Base-by-base conservation (phyloP, 2,797 vertebrate species). In the Acanthurus lineatus region DNA sequence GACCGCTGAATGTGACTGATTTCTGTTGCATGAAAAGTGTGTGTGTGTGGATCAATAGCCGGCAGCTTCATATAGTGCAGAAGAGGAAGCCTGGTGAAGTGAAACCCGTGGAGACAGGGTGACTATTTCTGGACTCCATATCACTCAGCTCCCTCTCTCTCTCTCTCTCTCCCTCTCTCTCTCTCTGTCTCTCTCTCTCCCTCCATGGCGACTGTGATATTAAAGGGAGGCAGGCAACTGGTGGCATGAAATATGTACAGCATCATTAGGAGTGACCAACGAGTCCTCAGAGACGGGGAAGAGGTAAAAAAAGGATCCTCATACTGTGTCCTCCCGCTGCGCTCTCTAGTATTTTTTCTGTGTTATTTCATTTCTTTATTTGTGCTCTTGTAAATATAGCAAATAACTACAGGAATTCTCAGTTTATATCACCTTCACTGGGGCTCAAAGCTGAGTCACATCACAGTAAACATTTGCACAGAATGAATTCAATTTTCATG, bases 211-310 rank as follows among this genome's bases (percentile, higher is more conserved):
- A 80, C 82, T 73, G 78, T 69, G 74, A 71, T 80, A 89, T 88
- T 86, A 86, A 88, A 89, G 81, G 69, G 73, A 81, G 78, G 64
- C 51, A 66, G 70, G 81, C 77, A 77, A 86, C 76, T 48, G 54
- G 81, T 84, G 84, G 67, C 74, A 88, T 89, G 83, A 93, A 89
- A 90, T 88, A 89, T 91, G 84, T 51, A 76, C 65, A 64, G 74
- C 76, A 61, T 90, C 86, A 82, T 86, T 88, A 89, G 71, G 61
- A 73, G 56, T 64, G 83, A 86, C 79, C 82, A 74, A 73, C 12
- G 19, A 71, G 52, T 70, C 78, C 20, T 19, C 7, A 1, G 68
- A 69, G 51, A 73, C 14, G n/a, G 15, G 49, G 17, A 5, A 70
- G 12, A n/a, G 12, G 66, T 11, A 6, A 9, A 15, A 53, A 63